Conservation (phyloP, 2,888 invertebrate species). For the Nomada hirtipes region DNA sequence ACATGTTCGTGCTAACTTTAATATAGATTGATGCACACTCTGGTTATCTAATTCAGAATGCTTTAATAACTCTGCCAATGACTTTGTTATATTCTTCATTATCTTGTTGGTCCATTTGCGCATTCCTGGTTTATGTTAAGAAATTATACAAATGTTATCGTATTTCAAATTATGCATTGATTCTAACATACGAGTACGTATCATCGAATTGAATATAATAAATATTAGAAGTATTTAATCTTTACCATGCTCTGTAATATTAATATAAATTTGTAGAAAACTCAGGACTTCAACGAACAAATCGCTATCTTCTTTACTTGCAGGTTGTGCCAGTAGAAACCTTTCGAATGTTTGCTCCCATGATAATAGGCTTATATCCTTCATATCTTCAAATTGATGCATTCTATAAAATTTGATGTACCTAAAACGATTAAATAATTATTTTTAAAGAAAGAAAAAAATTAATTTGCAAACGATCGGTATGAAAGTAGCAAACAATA, state of each 20-base stretch:
- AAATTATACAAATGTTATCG: neutral
- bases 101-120: slow-evolving; percentile 75
- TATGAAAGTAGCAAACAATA: slow-evolving; percentile 27
- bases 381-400: slow-evolving; percentile 77
- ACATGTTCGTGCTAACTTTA: slow-evolving; percentile 79
- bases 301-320: slow-evolving; percentile 87
- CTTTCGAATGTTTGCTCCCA: slow-evolving; percentile 88
- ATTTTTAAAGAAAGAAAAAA: neutral
- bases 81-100: slow-evolving; percentile 79
- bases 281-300: slow-evolving; percentile 86
- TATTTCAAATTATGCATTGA: neutral
- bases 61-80: slow-evolving; percentile 76
- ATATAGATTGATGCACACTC: slow-evolving; percentile 78
- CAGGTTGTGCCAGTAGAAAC: slow-evolving; percentile 88
- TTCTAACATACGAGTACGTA: neutral
- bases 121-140: slow-evolving; percentile 51
- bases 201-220: too few relatives aligned
- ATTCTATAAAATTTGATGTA: slow-evolving; percentile 84
- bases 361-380: slow-evolving; percentile 85
- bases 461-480: neutral
- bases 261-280: slow-evolving; percentile 81
- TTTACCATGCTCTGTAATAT: slow-evolving; percentile 73
- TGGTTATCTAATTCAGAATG: slow-evolving; percentile 76
- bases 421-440: slow-evolving; percentile 76
- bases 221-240: slow-evolving; percentile 46